phyloP scores from a whole-genome alignment of 2,113 vertebrate genomes.

The Semnornis frantzii region DNA sequence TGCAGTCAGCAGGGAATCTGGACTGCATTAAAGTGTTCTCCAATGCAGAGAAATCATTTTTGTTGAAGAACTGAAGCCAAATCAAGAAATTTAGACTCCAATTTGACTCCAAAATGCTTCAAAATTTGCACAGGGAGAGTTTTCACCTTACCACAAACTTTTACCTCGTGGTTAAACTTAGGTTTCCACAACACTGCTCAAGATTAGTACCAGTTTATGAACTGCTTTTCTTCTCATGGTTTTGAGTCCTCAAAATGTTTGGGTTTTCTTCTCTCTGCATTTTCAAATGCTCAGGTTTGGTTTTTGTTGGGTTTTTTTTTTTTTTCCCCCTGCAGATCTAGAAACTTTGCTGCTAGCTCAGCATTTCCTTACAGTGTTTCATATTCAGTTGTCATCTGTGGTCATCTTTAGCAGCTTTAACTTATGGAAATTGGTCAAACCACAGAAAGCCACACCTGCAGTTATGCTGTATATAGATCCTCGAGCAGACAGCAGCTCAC shows the following conservation, averaged over 20 bases:
- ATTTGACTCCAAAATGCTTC: background rate
- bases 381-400: background rate
- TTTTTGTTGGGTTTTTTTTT: background rate
- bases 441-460: constrained; percentile 50
- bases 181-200: background rate
- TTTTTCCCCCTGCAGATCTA: background rate
- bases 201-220: background rate
- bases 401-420: background rate
- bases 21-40: background rate
- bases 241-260: background rate
- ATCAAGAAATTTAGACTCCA: background rate
- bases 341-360: background rate
- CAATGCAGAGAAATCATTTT: background rate
- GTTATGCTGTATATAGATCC: constrained; percentile 41
- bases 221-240: background rate
- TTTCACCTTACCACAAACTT: background rate
- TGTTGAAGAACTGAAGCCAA: background rate
- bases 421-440: constrained; percentile 13
- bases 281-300: background rate
- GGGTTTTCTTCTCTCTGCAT: background rate
- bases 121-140: background rate
- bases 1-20: background rate
- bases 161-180: background rate
- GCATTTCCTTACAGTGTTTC: background rate
- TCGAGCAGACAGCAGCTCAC: constrained; percentile 36